Evolutionary conservation across 2,797 vertebrate species (phyloP).

Genomic region (Sebastes vulpes): DNA sequence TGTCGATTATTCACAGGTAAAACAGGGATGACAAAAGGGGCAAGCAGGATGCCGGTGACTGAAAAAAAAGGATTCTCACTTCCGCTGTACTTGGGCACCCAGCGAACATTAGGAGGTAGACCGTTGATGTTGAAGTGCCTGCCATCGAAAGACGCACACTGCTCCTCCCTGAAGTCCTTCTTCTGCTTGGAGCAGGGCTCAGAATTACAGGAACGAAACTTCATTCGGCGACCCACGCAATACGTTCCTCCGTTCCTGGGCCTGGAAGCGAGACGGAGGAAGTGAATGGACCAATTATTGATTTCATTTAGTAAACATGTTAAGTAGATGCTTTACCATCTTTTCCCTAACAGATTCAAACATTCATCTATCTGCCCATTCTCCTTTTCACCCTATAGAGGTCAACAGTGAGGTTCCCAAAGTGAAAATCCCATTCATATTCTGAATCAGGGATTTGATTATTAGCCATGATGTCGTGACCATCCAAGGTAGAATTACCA

Average conservation of each 20-base stretch:
- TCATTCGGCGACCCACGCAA: constrained; percentile 97
- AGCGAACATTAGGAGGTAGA: constrained; percentile 95
- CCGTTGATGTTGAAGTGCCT: constrained; percentile 99
- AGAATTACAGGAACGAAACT: constrained; percentile 98
- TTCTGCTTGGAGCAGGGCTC: constrained; percentile 94
- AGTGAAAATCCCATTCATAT: too few species aligned
- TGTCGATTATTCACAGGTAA: not conserved
- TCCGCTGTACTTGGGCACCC: constrained; percentile 99
- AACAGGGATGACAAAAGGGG: not conserved
- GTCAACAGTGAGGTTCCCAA: too few species aligned
- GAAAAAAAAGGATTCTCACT: constrained; percentile 86
- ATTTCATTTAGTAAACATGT: not conserved
- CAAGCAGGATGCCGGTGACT: not conserved
- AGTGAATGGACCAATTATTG: not conserved
- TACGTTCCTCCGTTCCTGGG: constrained; percentile 96
- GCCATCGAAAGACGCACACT: constrained; percentile 94
- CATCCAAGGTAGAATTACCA: too few species aligned
- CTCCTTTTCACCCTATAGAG: not conserved
- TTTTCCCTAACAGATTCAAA: not conserved
- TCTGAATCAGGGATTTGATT: too few species aligned
- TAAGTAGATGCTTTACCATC: not conserved
- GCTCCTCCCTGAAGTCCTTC: constrained; percentile 96
- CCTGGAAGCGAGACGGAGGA: constrained; percentile 73
- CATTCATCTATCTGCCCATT: not conserved
- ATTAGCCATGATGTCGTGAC: too few species aligned